These are phyloP conservation scores for Gasterosteus aculeatus DNA, from an alignment of 2,113 vertebrate species.

Conservation along the genomic window DNA sequence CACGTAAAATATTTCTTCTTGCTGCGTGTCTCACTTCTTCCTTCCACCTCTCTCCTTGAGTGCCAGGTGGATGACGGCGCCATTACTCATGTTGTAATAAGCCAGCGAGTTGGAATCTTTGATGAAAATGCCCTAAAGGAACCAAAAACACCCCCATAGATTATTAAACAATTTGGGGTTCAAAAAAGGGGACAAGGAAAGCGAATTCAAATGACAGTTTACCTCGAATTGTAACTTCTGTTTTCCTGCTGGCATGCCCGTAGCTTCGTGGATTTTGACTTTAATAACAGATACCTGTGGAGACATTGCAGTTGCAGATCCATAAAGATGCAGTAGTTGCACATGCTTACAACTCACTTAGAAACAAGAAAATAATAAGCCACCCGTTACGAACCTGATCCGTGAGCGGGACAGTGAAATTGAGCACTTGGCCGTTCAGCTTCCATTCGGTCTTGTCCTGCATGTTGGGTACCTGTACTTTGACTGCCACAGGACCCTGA, in stretches of 20 bases:
- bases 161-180: neutral
- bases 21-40: conserved; percentile 86
- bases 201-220: conserved; percentile 23
- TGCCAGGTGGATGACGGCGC: conserved; percentile 93
- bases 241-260: conserved; percentile 97
- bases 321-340: neutral
- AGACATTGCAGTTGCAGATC: conserved; percentile 8
- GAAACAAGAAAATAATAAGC: neutral
- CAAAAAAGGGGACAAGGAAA: neutral
- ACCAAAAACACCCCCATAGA: neutral
- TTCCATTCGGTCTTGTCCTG: conserved; percentile 99
- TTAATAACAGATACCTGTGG: conserved; percentile 97
- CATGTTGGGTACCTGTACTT: conserved; percentile 99
- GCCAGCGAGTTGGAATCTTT: conserved; percentile 99
- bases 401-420: conserved; percentile 94
- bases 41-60: conserved; percentile 98
- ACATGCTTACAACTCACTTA: neutral
- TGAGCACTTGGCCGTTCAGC: conserved; percentile 92
- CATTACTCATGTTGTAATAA: conserved; percentile 97
- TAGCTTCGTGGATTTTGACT: conserved; percentile 99
- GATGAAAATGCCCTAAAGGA: conserved; percentile 95
- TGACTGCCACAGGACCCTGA: conserved; percentile 95
- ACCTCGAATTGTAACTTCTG: conserved; percentile 99
- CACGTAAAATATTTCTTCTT: conserved; percentile 8
- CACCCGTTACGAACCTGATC: conserved; percentile 86